Percentiles rank a stretch among this genome's conserved stretches.
phyloP scores from a whole-genome alignment of 2,888 invertebrate species.

The Labia minor region DNA sequence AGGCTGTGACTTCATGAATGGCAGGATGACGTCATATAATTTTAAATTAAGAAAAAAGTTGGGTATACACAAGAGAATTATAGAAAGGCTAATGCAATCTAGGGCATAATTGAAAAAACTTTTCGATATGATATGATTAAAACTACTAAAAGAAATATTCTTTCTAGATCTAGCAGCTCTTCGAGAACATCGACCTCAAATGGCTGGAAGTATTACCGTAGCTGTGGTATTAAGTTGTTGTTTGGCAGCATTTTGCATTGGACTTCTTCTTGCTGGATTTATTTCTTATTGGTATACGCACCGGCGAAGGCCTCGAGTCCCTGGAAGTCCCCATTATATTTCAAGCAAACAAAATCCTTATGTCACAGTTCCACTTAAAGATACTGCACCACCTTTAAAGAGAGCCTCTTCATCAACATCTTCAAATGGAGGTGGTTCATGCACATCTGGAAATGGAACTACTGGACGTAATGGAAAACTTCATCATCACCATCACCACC shows the following conservation, averaged over 20 bases:
- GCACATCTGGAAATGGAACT: constrained; percentile 25
- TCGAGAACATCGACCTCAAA: constrained; percentile 33
- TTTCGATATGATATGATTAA: no score
- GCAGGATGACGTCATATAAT: no score
- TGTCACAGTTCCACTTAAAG: constrained; percentile 69
- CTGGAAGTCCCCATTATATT: constrained; percentile 71
- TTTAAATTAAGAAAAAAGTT: no score
- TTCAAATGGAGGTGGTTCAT: constrained; percentile 30
- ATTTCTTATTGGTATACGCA: constrained; percentile 41
- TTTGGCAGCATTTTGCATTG: constrained; percentile 40
- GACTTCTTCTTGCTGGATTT: constrained; percentile 35
- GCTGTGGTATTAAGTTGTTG: constrained; percentile 40
- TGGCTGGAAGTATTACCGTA: constrained; percentile 38
- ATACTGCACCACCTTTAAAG: constrained; percentile 48
- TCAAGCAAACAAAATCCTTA: constrained; percentile 69
- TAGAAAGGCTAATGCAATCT: no score
- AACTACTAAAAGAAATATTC: no score
- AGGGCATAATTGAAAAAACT: no score
- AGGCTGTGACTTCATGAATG: no score
- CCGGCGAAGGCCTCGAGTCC: constrained; percentile 46
- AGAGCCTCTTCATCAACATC: constrained; percentile 56
- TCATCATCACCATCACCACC: background rate
- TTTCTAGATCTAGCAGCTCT: constrained; percentile 24
- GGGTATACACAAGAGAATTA: no score
- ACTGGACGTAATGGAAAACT: constrained; percentile 38